These are phyloP conservation scores for Bombus haemorrhoidalis DNA, from an alignment of 1,140 invertebrate genomes.

Conservation along the genomic window DNA sequence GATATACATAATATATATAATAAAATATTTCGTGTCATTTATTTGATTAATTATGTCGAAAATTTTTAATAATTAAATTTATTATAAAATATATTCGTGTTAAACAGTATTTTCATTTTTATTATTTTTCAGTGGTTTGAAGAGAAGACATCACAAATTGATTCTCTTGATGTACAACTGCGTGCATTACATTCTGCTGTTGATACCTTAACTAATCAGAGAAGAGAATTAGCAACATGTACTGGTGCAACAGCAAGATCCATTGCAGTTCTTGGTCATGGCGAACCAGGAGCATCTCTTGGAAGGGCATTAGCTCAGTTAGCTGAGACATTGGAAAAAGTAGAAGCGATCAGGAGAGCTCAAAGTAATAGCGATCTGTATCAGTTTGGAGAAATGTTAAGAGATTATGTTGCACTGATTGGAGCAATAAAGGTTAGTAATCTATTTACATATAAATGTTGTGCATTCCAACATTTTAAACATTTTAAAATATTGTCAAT, in stretches of 20 bases:
- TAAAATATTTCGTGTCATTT: background rate
- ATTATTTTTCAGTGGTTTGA: slow-evolving; percentile 95
- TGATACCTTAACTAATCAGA: slow-evolving; percentile 93
- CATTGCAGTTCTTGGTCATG: slow-evolving; percentile 95
- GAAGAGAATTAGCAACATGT: slow-evolving; percentile 92
- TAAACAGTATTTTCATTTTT: slow-evolving; percentile 15
- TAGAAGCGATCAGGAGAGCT: slow-evolving; percentile 93
- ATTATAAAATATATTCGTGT: slow-evolving; percentile 24
- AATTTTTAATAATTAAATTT: background rate
- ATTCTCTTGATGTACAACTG: slow-evolving; percentile 95
- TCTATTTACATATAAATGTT: slow-evolving; percentile 1
- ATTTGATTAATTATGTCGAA: background rate
- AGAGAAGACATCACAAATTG: slow-evolving; percentile 96
- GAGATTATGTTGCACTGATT: slow-evolving; percentile 97
- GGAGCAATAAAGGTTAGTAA: slow-evolving; percentile 91
- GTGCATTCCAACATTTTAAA: background rate
- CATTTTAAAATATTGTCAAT: background rate
- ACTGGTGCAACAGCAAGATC: slow-evolving; percentile 94
- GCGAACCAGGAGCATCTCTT: slow-evolving; percentile 97
- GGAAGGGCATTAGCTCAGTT: slow-evolving; percentile 96
- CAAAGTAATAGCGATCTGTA: slow-evolving; percentile 98
- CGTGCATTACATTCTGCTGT: slow-evolving; percentile 94
- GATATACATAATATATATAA: background rate
- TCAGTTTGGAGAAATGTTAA: slow-evolving; percentile 95
- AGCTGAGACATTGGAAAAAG: slow-evolving; percentile 91